Base-by-base conservation (phyloP, 35 echinoderm and acorn worm species). In the Eucidaris tribuloides region DNA sequence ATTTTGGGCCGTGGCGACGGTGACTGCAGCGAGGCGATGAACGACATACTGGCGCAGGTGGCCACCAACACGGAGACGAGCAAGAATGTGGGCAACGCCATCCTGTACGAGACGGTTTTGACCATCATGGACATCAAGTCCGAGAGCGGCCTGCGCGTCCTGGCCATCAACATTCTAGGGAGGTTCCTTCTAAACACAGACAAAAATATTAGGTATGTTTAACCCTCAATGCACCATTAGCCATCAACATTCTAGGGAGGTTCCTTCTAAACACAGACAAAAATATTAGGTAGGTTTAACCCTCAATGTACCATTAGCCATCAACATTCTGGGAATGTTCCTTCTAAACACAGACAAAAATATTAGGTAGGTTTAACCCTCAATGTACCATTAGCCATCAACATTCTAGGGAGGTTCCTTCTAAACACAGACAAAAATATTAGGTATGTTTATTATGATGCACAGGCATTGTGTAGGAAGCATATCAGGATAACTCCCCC, bases 261-360 rank as follows among this genome's bases (percentile, higher is more conserved):
- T 99, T 99, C 80, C 71, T 93, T 18, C 81, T 99, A 9, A 99
- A 99, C 59, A 99, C 87, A 66, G 96, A 99, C 45, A 99, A 99
- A 84, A 97, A 97, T 63, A 93, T 93, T 46, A 99, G 96, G 96
- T 99, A n/a, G n/a, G n/a, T n/a, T n/a, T n/a, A n/a, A n/a, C n/a
- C n/a, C n/a, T n/a, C n/a, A n/a, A n/a, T n/a, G n/a, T n/a, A n/a
- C n/a, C n/a, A n/a, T n/a, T 99, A n/a, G 96, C 96, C 64, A 84
- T 99, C 66, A 97, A 99, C 50, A 99, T 99, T 42, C 81, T 99
- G 17, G 94, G 96, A 37, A 89, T 90, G 57, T 99, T 99, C 80
- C 71, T 93, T 18, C 81, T 99, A 9, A 99, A 99, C 59, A 99
- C 87, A 66, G 96, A 99, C 45, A 99, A 99, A 84, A 97, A 97